Percentiles rank a stretch among this genome's conserved stretches.
Conservation (phyloP, 92 coral and sea anemone genomes). For the Desmophyllum pertusum region DNA sequence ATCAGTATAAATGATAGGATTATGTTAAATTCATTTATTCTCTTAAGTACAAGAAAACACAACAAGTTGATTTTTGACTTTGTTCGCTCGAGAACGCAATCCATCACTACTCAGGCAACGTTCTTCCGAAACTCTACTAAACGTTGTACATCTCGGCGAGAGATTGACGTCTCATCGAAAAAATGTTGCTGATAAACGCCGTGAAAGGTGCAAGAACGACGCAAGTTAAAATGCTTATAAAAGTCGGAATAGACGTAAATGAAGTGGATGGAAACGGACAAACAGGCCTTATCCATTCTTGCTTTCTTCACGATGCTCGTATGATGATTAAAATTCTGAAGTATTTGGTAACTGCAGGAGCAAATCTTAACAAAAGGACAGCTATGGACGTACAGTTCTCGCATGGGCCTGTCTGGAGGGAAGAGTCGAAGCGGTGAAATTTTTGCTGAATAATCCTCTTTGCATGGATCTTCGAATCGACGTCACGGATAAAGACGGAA, state of each 20-base stretch:
- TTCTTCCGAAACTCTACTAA: neutral
- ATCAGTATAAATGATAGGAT: constrained; percentile 10
- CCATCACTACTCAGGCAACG: neutral
- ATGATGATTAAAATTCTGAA: constrained; percentile 61
- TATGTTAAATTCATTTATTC: constrained; percentile 7
- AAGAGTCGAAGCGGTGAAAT: constrained; percentile 49
- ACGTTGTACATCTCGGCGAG: neutral
- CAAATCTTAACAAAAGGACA: constrained; percentile 64
- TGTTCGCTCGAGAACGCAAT: neutral
- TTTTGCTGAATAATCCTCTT: constrained; percentile 61
- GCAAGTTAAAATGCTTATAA: constrained; percentile 76
- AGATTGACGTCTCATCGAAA: neutral
- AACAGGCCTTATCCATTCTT: constrained; percentile 78
- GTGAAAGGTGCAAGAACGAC: constrained; percentile 60
- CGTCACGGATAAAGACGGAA: constrained; percentile 69
- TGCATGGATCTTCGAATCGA: constrained; percentile 58
- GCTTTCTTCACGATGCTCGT: constrained; percentile 68
- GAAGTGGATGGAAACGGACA: constrained; percentile 69
- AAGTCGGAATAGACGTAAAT: constrained; percentile 76
- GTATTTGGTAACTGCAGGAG: constrained; percentile 62
- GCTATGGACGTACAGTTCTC: constrained; percentile 59
- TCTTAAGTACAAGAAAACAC: constrained; percentile 30
- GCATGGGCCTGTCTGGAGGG: constrained; percentile 80
- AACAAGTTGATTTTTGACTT: neutral
- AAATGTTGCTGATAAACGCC: constrained; percentile 73